These are phyloP conservation scores for Folsomia candida DNA, from an alignment of 2,888 invertebrate species.

Conservation along the genomic window DNA sequence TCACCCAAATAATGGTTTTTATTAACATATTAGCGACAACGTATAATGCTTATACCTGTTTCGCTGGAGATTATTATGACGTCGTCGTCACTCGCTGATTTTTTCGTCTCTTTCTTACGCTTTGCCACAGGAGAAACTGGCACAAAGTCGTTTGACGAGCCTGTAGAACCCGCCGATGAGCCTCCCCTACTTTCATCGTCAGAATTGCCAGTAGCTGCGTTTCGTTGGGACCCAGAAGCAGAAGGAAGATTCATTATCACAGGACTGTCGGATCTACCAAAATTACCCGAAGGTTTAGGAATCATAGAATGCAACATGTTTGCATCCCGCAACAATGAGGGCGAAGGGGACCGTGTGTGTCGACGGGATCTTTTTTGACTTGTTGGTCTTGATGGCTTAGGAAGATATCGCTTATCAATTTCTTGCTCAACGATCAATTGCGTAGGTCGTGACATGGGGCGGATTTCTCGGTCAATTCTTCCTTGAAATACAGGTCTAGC, in stretches of 20 bases:
- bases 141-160: not conserved
- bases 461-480: not conserved
- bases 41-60: not conserved
- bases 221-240: not conserved
- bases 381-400: not conserved
- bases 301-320: not conserved
- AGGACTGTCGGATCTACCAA: not conserved
- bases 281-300: not conserved
- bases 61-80: not conserved
- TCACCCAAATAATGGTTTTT: not conserved
- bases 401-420: not conserved
- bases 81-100: not conserved
- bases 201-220: not conserved
- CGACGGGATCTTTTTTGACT: not conserved
- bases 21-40: not conserved
- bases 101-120: not conserved
- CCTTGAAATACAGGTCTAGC: not conserved
- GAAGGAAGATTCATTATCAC: not conserved
- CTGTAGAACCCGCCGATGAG: not conserved
- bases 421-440: not conserved
- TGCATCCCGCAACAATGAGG: slow-evolving; percentile 6
- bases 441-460: not conserved
- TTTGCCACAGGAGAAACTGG: not conserved
- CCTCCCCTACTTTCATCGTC: not conserved
- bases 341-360: not conserved